Evolutionary conservation across 2,797 vertebrate genomes (phyloP), one percentile per base, ranked within the genome.

Genomic region (Coregonus ussuriensis): DNA sequence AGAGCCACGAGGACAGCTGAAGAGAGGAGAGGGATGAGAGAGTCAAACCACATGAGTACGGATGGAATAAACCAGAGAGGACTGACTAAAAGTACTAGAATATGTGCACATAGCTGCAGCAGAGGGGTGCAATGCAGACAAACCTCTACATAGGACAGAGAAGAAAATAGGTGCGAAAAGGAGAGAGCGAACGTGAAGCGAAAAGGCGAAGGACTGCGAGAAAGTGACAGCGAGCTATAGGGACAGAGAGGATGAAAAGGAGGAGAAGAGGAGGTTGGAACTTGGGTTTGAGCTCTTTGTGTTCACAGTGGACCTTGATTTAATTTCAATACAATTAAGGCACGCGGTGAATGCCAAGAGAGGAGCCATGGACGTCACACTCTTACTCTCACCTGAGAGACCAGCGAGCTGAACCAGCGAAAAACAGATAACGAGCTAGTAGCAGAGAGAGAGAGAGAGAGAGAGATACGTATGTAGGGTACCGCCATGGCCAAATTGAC

Each of bases 261-360:
- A 67, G 70, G 66, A 47, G 81, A 79, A 54, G 70, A 76, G 21
- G 37, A 51, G 78, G 79, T 76, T 66, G 78, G 85, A 89, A 88
- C 88, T 91, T 91, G 87, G 94, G 92, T 94, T 95, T 92, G 89
- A 84, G 93, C 94, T 95, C 94, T 95, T 95, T 95, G 94, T 95
- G 94, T 95, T 95, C 94, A 94, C 93, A 94, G 93, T 94, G 94
- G 93, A 94, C 94, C 93, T 94, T 94, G 93, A 94, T 94, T 95
- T 94, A 93, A 94, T 94, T 94, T 94, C 91, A 93, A 94, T 85
- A 93, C 95, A 97, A 97, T 97, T 97, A 98, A 98, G 97, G 97
- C 97, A 97, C 96, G 96, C 97, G 96, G 97, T 98, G 96, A 98
- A 98, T 98, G 97, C 97, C 96, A 98, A 98, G 96, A 96, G 95